phyloP scores from a whole-genome alignment of 2,888 invertebrate genomes.

The Macrophya annulata region DNA sequence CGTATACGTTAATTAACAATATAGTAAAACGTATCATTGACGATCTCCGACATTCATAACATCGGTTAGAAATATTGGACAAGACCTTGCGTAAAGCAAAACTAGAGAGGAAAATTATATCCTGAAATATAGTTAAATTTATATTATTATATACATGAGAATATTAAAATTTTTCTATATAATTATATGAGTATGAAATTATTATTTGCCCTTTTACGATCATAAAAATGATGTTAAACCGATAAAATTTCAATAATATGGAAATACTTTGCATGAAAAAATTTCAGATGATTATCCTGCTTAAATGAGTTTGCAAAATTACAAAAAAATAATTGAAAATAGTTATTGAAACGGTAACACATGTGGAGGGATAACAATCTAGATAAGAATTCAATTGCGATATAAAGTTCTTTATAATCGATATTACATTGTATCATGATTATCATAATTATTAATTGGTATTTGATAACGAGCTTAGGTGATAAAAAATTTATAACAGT shows the following conservation, averaged over 20 bases:
- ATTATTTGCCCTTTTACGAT: neutral
- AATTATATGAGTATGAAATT: too few relatives aligned
- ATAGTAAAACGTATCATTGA: neutral
- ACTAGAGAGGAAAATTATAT: neutral
- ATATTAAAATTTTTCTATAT: too few relatives aligned
- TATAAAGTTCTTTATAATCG: neutral
- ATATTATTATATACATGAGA: too few relatives aligned
- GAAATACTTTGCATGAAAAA: too few relatives aligned
- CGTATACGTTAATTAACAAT: neutral
- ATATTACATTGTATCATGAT: neutral
- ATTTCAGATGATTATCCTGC: neutral
- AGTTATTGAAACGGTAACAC: neutral
- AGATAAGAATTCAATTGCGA: neutral
- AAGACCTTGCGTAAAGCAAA: neutral
- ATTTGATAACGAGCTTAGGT: neutral
- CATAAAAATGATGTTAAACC: neutral
- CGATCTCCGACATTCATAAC: neutral
- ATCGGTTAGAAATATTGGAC: neutral
- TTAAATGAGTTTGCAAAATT: neutral
- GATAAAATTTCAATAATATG: neutral
- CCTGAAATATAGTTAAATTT: too few relatives aligned
- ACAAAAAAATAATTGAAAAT: neutral
- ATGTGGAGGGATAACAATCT: neutral
- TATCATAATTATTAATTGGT: neutral
- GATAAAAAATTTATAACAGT: neutral